These are phyloP conservation scores for Cantharis rufa DNA, from an alignment of 2,888 invertebrate species.

Conservation along the genomic window DNA sequence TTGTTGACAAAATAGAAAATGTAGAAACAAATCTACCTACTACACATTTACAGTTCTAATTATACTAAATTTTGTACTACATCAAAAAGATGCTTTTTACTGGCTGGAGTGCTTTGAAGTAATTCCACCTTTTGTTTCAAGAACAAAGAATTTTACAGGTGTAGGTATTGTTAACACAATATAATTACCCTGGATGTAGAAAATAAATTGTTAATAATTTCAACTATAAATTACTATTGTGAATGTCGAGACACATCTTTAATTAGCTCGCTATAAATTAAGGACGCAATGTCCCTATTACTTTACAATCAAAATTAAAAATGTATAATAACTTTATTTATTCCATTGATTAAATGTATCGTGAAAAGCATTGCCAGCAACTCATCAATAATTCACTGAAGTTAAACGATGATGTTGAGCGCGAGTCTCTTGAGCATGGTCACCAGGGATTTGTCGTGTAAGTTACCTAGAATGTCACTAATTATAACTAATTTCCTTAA, in stretches of 20 bases:
- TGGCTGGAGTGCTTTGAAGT: neutral
- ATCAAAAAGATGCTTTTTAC: neutral
- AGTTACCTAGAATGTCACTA: neutral
- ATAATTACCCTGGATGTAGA: neutral
- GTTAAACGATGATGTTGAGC: neutral
- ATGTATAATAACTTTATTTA: neutral
- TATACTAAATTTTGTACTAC: neutral
- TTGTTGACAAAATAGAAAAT: neutral
- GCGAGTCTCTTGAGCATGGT: neutral
- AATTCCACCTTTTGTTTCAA: neutral
- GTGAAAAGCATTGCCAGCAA: neutral
- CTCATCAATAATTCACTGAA: neutral
- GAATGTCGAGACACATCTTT: neutral
- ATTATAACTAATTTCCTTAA: neutral
- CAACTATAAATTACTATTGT: neutral
- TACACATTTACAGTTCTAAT: neutral
- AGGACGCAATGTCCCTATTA: neutral
- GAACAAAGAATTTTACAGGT: neutral
- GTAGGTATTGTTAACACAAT: neutral
- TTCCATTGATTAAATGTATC: neutral
- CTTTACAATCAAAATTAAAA: neutral
- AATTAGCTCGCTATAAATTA: neutral
- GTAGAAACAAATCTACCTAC: neutral
- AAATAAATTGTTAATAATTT: neutral
- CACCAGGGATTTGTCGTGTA: neutral